Percentiles rank a stretch among this genome's conserved stretches.
Evolutionary conservation across 2,797 vertebrate genomes (phyloP).

Genomic region (Fratercula arctica): DNA sequence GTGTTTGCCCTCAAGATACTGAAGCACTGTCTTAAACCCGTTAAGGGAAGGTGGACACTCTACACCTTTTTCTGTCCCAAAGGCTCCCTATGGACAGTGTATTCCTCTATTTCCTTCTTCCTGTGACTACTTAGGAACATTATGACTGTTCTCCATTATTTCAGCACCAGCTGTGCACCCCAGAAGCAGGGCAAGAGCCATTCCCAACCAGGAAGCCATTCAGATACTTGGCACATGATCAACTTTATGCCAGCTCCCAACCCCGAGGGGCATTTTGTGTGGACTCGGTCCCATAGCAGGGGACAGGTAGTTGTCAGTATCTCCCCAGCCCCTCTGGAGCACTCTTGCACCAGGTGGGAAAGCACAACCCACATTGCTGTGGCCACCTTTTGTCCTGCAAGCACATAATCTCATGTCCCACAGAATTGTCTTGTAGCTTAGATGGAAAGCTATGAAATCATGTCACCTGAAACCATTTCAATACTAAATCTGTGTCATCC

Average conservation of each 20-base stretch:
- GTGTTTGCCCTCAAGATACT: neutral
- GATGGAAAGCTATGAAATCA: neutral
- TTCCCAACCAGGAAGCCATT: neutral
- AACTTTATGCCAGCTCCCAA: neutral
- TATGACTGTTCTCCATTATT: neutral
- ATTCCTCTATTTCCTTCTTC: neutral
- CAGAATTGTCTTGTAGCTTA: neutral
- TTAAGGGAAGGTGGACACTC: neutral
- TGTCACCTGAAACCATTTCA: neutral
- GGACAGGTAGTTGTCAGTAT: neutral
- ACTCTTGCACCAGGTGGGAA: neutral
- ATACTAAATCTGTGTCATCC: neutral
- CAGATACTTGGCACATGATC: neutral
- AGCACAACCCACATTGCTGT: accelerated
- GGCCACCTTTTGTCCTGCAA: neutral
- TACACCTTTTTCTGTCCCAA: neutral
- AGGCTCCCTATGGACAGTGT: neutral
- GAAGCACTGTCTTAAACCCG: neutral
- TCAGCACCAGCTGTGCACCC: neutral
- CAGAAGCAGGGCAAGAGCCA: neutral
- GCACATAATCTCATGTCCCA: neutral
- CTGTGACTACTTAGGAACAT: neutral
- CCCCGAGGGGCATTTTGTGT: neutral
- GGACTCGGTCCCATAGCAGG: neutral
- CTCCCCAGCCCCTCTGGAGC: neutral